phyloP scores from a whole-genome alignment of 1,140 invertebrate species.

The Eurosta solidaginis region DNA sequence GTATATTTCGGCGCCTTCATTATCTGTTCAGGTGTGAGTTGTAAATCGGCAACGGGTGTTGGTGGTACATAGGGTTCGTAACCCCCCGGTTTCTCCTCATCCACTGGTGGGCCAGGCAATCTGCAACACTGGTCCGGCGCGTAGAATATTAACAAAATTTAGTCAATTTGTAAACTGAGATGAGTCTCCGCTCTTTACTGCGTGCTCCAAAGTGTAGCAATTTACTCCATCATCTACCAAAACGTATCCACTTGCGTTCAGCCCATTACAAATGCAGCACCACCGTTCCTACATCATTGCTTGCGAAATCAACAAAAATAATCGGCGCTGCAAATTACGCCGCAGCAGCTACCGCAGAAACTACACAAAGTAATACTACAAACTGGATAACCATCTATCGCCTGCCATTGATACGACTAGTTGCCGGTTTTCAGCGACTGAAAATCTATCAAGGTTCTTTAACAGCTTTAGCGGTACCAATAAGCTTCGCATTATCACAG shows the following conservation, averaged over 20 bases:
- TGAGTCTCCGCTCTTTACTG: background rate
- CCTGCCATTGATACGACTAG: constrained; percentile 45
- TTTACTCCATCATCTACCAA: background rate
- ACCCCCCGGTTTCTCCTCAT: too few species aligned
- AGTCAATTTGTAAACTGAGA: background rate
- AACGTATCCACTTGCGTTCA: background rate
- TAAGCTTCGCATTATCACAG: constrained; percentile 40
- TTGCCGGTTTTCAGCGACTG: constrained; percentile 48
- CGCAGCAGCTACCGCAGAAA: background rate
- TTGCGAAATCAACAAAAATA: background rate
- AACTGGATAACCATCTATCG: constrained; percentile 47
- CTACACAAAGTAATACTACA: background rate
- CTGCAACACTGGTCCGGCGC: too few species aligned
- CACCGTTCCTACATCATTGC: too few species aligned
- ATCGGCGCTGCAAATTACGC: background rate
- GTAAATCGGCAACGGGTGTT: too few species aligned
- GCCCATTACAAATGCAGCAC: background rate
- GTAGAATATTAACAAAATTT: background rate
- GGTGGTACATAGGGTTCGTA: too few species aligned
- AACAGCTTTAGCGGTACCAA: constrained; percentile 40
- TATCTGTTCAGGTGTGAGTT: too few species aligned
- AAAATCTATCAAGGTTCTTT: constrained; percentile 52
- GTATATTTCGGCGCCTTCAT: too few species aligned
- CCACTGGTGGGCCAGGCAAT: too few species aligned
- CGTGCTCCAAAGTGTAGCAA: background rate